Conservation (phyloP, 2,797 vertebrate genomes). For the Myiotriccus ornatus region DNA sequence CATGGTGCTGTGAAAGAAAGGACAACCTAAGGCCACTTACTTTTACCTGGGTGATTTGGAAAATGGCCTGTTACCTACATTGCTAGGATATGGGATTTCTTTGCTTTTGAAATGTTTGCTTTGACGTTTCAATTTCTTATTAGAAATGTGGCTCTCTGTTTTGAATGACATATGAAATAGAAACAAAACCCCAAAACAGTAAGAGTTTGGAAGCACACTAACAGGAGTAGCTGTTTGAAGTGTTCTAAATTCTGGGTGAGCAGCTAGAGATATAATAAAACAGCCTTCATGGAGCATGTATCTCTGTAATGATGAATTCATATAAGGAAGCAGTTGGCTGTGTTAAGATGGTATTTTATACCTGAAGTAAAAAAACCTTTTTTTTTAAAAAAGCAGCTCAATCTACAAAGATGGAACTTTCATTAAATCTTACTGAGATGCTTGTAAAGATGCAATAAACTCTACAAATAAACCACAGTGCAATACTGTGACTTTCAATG, state of each 20-base stretch:
- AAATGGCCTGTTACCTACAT: neutral
- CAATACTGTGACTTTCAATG: neutral
- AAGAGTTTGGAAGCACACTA: neutral
- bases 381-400: neutral
- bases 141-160: neutral
- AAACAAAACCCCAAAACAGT: neutral
- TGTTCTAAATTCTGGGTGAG: neutral
- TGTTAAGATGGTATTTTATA: neutral
- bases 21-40: neutral
- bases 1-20: neutral
- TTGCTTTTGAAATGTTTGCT: neutral
- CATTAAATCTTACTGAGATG: neutral
- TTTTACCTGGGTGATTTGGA: neutral
- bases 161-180: neutral
- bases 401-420: neutral
- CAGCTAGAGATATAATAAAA: neutral
- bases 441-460: neutral
- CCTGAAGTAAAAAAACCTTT: neutral
- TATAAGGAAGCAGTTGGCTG: neutral
- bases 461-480: neutral
- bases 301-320: neutral
- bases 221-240: neutral
- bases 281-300: neutral
- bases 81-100: neutral
- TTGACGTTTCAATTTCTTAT: neutral